Evolutionary conservation across 2,113 vertebrate species (phyloP).

Genomic region (Nibea albiflora): DNA sequence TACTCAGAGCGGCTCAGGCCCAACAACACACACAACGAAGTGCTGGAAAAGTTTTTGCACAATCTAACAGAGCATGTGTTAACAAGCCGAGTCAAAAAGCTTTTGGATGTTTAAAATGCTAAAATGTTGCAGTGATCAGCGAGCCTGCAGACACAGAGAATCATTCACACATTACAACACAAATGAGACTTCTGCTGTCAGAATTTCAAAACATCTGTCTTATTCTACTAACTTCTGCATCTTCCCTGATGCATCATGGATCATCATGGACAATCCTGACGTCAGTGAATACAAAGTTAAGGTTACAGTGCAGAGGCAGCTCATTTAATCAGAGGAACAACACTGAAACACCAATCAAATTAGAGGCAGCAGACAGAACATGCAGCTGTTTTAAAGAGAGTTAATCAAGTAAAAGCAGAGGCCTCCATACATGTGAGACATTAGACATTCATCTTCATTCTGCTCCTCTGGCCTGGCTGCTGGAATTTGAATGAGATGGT

Average conservation of each 20-base stretch:
- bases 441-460: slow-evolving; percentile 5
- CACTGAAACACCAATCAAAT: background rate
- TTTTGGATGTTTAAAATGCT: background rate
- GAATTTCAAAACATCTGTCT: background rate
- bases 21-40: background rate
- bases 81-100: background rate
- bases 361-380: background rate
- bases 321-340: background rate
- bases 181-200: too few species aligned
- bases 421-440: background rate
- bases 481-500: background rate
- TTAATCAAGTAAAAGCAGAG: background rate
- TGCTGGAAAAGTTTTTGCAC: background rate
- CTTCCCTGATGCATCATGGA: background rate
- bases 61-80: background rate
- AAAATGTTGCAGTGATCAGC: background rate
- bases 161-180: background rate
- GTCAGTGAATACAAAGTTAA: too few species aligned
- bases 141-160: background rate
- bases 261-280: too few species aligned
- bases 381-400: background rate
- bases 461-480: background rate
- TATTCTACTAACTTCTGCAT: background rate
- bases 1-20: slow-evolving; percentile 6
- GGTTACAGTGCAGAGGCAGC: too few species aligned